Evolutionary conservation across 2,113 vertebrate species (phyloP), one percentile per base, ranked within the genome.

Genomic region (Hippocampus barbouri): DNA sequence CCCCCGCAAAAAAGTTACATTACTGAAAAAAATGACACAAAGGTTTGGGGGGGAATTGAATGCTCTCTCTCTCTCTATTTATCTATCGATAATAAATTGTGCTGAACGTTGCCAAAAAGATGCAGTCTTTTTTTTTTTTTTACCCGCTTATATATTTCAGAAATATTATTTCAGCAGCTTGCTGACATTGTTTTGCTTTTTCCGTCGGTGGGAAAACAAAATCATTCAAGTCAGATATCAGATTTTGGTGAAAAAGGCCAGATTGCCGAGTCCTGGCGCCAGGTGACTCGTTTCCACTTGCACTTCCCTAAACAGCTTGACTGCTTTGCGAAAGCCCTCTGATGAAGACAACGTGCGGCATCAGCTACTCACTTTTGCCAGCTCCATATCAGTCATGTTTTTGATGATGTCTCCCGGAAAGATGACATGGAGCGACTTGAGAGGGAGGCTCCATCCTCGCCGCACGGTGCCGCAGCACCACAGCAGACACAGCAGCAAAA

Each of bases 341-440:
- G 27, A 60, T 76, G 1, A 73, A 69, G 61, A 72, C 41, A 77
- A 79, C 80, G 76, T 45, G 10, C 66, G 68, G 76, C 72, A 83
- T 79, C 73, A 78, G 80, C 64, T 86, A 92, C 94, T 95, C 84
- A 96, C 95, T 70, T 94, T 78, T 9, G 94, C 94, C 80, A 94
- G 71, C 80, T 96, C 86, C 15, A 27, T 15, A 65, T 95, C 89
- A 1, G 89, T 93, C 84, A 86, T 56, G 56, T 91, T 81, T 79
- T 85, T 93, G 79, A 91, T 16, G 81, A 94, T 79, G 66, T 96
- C 94, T 71, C 93, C 93, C 0, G 95, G 94, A 85, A 96, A 96
- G 70, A 69, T 88, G 79, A 96, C 88, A 54, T 85, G 62, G 0
- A 90, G 73, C 0, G 90, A 87, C 71, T 88, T 92, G 72, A 92